phyloP scores from a whole-genome alignment of 1,140 invertebrate species.

The Dendroctonus valens region DNA sequence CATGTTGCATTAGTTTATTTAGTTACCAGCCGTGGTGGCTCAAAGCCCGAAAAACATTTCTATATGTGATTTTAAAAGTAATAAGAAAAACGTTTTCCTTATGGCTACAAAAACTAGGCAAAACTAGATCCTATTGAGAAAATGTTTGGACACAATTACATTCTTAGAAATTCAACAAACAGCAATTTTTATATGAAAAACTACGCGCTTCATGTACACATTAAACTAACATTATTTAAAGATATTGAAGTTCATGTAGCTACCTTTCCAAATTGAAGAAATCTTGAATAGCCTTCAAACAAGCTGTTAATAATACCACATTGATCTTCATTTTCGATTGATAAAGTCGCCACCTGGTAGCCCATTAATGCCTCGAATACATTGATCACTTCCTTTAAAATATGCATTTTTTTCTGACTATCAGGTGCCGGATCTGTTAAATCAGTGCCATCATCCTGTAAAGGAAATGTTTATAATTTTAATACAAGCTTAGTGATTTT shows the following conservation, averaged over 20 bases:
- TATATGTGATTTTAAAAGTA: too few species aligned
- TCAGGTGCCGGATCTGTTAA: slow-evolving; percentile 52
- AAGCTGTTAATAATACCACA: slow-evolving; percentile 50
- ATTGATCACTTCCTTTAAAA: slow-evolving; percentile 51
- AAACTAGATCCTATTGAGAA: background rate
- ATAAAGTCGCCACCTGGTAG: slow-evolving; percentile 52
- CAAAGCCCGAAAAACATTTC: too few species aligned
- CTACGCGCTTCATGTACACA: too few species aligned
- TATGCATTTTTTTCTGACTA: slow-evolving; percentile 51
- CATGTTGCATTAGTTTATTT: too few species aligned
- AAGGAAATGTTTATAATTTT: slow-evolving; percentile 5
- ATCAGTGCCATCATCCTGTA: slow-evolving; percentile 53
- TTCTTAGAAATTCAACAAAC: too few species aligned
- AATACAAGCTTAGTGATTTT: background rate
- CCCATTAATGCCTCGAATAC: slow-evolving; percentile 57
- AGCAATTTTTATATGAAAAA: too few species aligned
- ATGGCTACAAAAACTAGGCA: background rate
- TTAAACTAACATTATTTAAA: too few species aligned
- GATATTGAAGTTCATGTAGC: background rate
- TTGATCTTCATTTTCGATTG: slow-evolving; percentile 42
- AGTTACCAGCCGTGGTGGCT: too few species aligned
- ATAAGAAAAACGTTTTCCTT: slow-evolving; percentile 5
- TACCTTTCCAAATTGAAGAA: slow-evolving; percentile 53
- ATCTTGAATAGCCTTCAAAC: slow-evolving; percentile 51
- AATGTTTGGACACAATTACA: too few species aligned